Evolutionary conservation across 2,888 invertebrate genomes (phyloP), one percentile per base, ranked within the genome.

Genomic region (Trachelus iudaicus): DNA sequence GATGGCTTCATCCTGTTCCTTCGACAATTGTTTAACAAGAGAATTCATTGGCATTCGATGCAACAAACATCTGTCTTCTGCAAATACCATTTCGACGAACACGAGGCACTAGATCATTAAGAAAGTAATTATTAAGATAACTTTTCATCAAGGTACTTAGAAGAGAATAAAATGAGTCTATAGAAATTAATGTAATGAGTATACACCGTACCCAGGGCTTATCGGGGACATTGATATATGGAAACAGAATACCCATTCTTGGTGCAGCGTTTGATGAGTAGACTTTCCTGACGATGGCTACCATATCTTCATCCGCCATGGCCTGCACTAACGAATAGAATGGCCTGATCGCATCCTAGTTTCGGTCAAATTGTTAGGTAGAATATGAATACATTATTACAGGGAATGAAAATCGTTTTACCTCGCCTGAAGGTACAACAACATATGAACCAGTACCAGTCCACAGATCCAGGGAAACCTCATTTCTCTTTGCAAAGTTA

Each of bases 261-360:
- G 87, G 85, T 13, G 71, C 34, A 2, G 1, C 6, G n/a, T 82
- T 81, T 0, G 13, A 23, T 0, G n/a, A 73, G 56, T 79, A 77
- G 33, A 87, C 78, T 80, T 83, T 87, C 56, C 87, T 83, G 3
- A 83, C 86, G 31, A 88, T 81, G 9, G 86, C 88, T 13, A 88
- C 86, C 1, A 76, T 71, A 11, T 85, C 76, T 11, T 68, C 34
- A 0, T 85, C 75, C 2, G 73, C 76, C 88, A 88, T 83, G 12
- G 87, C 86, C 74, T 84, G 78, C 9, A 84, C 81, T 11, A 88
- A 76, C 69, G 82, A 82, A 35, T 85, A 88, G 81, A 88, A 87
- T n/a, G 80, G 80, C 12, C 71, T 80, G n/a, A 69, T 78, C n/a
- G 75, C 79, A 0, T 1, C 33, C 87, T 87, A 56, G 23, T 56